Base-by-base conservation (phyloP, 2,797 vertebrate species). In the Diplodus puntazzo region DNA sequence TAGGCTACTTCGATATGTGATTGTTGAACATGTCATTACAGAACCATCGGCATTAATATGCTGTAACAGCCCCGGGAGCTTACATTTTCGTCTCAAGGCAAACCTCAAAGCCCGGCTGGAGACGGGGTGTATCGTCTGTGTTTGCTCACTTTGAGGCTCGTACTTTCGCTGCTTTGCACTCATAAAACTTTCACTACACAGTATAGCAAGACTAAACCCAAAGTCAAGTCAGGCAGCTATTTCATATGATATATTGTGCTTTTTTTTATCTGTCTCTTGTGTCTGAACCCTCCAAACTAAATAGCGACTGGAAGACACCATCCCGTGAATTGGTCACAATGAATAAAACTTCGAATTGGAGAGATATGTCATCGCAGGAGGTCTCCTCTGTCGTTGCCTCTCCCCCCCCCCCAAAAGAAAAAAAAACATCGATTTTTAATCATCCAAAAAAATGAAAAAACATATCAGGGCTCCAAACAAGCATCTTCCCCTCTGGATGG, bases 161-260 rank as follows among this genome's bases (percentile, higher is more conserved):
- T 13, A 27, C 57, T 77, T 77, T 64, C 27, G 78, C 46, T 65
- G 77, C 52, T 79, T 76, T 2, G 8, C 39, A 7, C 5, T 53
- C 57, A 52, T 66, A 66, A 77, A 85, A 83, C 58, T 48, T 87
- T 76, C 45, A 73, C 11, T 39, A 27, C 53, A 62, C 25, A 46
- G 63, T 63, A 59, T 52, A 74, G 73, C 73, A 55, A 69, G 65
- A 45, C 75, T 73, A 69, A 74, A 80, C 59, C 5, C 16, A 60
- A 76, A 69, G 65, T 79, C 70, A 17, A 25, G 34, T 63, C 34
- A 27, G 45, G 12, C 63, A 34, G 74, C 43, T n/a, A 39, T 68
- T 73, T 63, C 46, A 65, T 64, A 72, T 75, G 87, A 83, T 72
- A 34, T 39, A 39, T 10, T 11, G 9, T 39, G 66, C 45, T 39